These are phyloP conservation scores for Clinocottus analis DNA, from an alignment of 2,113 vertebrate species.

Conservation along the genomic window DNA sequence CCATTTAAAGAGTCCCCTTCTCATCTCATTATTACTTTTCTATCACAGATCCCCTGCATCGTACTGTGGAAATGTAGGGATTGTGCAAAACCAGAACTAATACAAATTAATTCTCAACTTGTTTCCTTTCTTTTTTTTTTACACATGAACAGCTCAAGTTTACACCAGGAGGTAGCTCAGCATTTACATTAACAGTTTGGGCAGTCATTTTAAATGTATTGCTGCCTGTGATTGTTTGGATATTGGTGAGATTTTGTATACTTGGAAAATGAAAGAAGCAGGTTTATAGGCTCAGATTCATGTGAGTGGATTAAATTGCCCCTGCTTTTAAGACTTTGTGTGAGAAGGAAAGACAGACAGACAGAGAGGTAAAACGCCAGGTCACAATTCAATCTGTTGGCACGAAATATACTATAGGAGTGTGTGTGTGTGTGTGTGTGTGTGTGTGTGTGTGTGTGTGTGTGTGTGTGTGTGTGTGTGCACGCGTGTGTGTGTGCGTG, in stretches of 20 bases:
- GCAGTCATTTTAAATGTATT: not conserved
- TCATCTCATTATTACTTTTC: not conserved
- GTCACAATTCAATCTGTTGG: slow-evolving; percentile 30
- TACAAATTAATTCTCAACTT: not conserved
- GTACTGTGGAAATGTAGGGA: not conserved
- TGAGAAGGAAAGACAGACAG: not conserved
- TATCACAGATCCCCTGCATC: not conserved
- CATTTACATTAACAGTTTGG: not conserved
- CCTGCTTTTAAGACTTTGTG: not conserved
- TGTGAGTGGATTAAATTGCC: slow-evolving; percentile 21
- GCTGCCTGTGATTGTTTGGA: not conserved
- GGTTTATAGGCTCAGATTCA: not conserved
- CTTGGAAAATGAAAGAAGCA: not conserved
- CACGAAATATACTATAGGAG: not conserved
- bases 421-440: not conserved
- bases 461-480: not conserved
- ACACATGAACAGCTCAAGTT: not conserved
- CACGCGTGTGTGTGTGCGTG: not conserved
- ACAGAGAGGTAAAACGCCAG: slow-evolving; percentile 20
- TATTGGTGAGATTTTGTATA: not conserved
- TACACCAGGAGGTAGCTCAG: not conserved
- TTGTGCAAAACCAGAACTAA: not conserved
- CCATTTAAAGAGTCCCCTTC: not conserved
- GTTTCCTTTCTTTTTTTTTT: not conserved
- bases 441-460: not conserved